Conservation (phyloP, 30 jellyfish, hydroid and myxozoan species). For the Pseudorhiza aurosa region DNA sequence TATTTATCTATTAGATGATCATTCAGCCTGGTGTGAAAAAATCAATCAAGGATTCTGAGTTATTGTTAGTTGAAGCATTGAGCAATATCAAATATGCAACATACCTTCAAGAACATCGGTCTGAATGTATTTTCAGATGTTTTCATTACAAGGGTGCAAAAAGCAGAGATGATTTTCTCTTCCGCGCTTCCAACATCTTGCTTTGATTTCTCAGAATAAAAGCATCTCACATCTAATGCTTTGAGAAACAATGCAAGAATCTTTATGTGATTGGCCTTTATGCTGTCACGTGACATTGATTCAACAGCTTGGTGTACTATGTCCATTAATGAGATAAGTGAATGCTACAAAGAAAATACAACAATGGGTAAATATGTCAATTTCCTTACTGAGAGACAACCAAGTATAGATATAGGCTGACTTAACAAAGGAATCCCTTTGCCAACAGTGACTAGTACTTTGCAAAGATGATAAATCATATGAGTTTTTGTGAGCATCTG, state of each 20-base stretch:
- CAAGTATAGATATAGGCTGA: too few species aligned
- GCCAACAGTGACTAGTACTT: too few species aligned
- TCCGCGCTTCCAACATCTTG: constrained; percentile 24
- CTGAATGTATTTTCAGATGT: constrained; percentile 87
- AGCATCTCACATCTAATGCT: constrained; percentile 52
- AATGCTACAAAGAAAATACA: constrained; percentile 24
- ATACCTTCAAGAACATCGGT: constrained; percentile 88
- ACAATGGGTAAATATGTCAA: too few species aligned
- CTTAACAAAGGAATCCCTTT: too few species aligned
- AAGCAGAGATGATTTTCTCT: constrained; percentile 57
- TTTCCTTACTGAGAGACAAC: too few species aligned
- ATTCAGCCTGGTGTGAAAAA: too few species aligned
- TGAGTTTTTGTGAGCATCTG: too few species aligned
- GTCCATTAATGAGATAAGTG: constrained; percentile 46
- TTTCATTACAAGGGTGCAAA: constrained; percentile 65
- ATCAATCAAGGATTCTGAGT: too few species aligned
- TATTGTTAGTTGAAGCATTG: too few species aligned
- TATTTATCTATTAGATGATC: too few species aligned
- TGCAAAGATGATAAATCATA: background rate
- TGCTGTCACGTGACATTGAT: constrained; percentile 57
- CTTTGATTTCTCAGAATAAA: constrained; percentile 31
- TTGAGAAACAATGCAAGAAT: constrained; percentile 57
- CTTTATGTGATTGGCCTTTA: constrained; percentile 43
- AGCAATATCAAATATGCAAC: too few species aligned
- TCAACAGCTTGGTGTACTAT: constrained; percentile 27